Evolutionary conservation across 2,797 vertebrate genomes (phyloP).

Genomic region (Buceros bicornis): DNA sequence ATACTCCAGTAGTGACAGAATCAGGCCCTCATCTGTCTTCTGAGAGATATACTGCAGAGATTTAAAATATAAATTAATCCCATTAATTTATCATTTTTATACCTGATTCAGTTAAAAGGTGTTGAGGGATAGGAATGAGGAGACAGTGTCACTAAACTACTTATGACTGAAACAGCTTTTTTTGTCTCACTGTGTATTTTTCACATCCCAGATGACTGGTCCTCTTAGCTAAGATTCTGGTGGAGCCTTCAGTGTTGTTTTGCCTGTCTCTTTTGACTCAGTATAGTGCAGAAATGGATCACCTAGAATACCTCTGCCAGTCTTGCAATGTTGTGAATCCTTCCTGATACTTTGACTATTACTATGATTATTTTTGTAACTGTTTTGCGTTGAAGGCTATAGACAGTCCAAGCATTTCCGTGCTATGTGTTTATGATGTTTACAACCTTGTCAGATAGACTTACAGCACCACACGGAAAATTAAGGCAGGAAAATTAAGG

Average conservation of each 20-base stretch:
- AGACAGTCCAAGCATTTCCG: background rate
- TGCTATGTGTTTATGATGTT: background rate
- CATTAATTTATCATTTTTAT: background rate
- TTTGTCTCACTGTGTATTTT: background rate
- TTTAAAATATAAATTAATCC: background rate
- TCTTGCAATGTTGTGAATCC: background rate
- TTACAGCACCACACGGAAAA: background rate
- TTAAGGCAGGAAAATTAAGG: background rate
- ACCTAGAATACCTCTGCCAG: background rate
- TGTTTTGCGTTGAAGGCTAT: background rate
- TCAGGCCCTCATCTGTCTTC: background rate
- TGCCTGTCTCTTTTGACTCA: background rate
- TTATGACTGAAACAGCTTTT: background rate
- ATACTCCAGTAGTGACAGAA: background rate
- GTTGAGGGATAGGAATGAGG: background rate
- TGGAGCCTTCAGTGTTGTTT: background rate
- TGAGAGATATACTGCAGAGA: background rate
- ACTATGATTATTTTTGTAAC: background rate
- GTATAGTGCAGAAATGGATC: background rate
- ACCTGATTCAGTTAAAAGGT: background rate
- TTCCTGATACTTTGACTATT: background rate
- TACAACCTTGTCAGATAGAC: background rate
- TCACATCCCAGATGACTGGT: fast-evolving
- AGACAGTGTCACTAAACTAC: background rate
- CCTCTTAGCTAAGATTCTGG: background rate